A percentile compares a stretch with the other conserved stretches of the same genome.
Evolutionary conservation across 2,113 vertebrate genomes (phyloP).

Genomic region (Brienomyrus longianalis): DNA sequence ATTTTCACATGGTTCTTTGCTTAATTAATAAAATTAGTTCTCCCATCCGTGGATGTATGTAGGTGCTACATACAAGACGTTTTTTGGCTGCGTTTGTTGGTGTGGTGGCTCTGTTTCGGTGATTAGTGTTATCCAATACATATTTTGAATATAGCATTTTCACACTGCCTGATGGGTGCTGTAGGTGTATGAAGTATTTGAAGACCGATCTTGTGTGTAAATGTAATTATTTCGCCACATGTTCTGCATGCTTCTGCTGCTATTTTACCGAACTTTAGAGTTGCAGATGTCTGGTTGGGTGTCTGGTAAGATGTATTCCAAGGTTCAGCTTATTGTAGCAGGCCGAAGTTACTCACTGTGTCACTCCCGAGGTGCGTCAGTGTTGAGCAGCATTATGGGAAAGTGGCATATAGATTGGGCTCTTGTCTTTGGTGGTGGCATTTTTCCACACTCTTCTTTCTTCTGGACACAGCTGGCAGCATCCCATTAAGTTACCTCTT

Average conservation of each 20-base stretch:
- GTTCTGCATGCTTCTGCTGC: neutral
- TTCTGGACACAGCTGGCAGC: slow-evolving; percentile 45
- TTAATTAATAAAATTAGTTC: neutral
- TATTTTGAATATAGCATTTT: neutral
- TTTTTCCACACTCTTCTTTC: slow-evolving; percentile 46
- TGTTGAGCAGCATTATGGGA: neutral
- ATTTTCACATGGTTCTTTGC: neutral
- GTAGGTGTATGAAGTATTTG: neutral
- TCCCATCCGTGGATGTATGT: neutral
- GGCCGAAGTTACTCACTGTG: neutral
- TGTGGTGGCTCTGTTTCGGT: neutral
- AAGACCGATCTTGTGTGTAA: neutral
- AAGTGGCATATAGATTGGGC: slow-evolving; percentile 45
- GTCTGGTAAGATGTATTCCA: neutral
- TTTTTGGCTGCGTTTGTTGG: neutral
- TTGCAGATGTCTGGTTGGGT: neutral
- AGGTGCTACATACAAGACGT: neutral
- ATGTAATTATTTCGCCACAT: neutral
- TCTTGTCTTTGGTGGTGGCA: slow-evolving; percentile 44
- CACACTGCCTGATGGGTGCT: neutral
- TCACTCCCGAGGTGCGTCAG: neutral
- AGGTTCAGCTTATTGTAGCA: neutral
- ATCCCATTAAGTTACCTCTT: slow-evolving; percentile 55
- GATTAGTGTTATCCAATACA: neutral
- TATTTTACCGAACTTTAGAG: neutral